Conservation (phyloP, 2,113 vertebrate genomes). For the Galbula dea region DNA sequence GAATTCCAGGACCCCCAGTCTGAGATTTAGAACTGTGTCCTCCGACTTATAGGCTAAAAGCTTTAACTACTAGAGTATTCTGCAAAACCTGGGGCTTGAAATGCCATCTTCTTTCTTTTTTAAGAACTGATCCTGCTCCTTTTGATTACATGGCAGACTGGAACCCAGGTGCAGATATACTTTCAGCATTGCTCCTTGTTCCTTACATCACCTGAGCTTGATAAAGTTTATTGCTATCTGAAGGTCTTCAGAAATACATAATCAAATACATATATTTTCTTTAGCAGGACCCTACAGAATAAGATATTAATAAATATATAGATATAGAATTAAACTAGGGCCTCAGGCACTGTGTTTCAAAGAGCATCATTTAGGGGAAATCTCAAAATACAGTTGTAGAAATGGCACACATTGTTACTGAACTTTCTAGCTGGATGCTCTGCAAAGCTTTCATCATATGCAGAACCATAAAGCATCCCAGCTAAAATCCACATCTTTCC, state of each 20-base stretch:
- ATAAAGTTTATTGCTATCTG: not conserved
- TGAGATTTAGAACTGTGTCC: not conserved
- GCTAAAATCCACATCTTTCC: not conserved
- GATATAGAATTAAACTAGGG: not conserved
- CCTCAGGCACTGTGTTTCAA: not conserved
- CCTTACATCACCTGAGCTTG: not conserved
- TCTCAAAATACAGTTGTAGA: not conserved
- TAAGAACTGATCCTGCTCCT: not conserved
- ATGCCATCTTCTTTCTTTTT: not conserved
- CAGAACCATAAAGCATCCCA: not conserved
- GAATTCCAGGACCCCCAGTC: not conserved
- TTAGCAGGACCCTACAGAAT: not conserved
- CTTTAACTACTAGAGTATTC: not conserved
- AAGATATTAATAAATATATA: not conserved
- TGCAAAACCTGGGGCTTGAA: not conserved
- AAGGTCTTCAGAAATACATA: not conserved
- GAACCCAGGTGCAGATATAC: not conserved
- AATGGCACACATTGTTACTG: not conserved
- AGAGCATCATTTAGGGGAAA: not conserved
- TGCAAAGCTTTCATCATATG: not conserved
- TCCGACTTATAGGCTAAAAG: not conserved
- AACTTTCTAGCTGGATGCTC: not conserved
- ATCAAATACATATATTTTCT: not conserved
- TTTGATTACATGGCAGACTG: not conserved
- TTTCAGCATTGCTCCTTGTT: not conserved